Conservation (phyloP, 1,140 invertebrate genomes). For the Musca domestica region DNA sequence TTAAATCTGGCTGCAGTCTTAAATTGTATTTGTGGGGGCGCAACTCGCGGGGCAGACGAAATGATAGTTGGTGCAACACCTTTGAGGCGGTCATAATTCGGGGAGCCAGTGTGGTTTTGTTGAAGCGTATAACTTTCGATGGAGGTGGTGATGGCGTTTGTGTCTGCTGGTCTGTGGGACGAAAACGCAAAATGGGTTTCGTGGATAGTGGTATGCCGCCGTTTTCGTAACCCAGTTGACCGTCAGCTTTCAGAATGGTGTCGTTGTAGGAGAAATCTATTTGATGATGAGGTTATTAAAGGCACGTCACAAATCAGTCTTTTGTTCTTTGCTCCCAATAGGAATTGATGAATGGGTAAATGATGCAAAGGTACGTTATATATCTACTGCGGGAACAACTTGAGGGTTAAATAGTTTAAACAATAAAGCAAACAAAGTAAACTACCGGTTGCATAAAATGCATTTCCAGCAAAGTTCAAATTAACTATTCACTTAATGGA, state of each 20-base stretch:
- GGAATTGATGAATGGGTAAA: too few relatives aligned
- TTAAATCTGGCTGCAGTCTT: conserved; percentile 70
- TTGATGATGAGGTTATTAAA: too few relatives aligned
- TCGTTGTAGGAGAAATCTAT: conserved; percentile 15
- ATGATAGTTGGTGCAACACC: conserved; percentile 46
- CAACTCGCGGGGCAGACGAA: conserved; percentile 66
- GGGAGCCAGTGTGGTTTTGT: conserved; percentile 32
- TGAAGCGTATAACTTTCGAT: conserved; percentile 15
- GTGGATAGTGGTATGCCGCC: conserved; percentile 38
- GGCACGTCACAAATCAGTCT: too few relatives aligned
- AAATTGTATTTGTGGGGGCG: conserved; percentile 74
- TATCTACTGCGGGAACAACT: too few relatives aligned
- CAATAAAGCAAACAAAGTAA: too few relatives aligned
- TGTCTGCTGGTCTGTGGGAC: background rate
- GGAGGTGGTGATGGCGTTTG: conserved; percentile 6
- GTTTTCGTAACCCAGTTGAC: conserved; percentile 27
- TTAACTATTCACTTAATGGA: too few relatives aligned
- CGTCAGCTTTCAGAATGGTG: background rate
- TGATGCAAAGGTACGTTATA: too few relatives aligned
- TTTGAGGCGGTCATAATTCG: conserved; percentile 39
- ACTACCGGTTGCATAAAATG: too few relatives aligned
- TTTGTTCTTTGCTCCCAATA: too few relatives aligned
- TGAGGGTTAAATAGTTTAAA: too few relatives aligned
- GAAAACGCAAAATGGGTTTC: conserved; percentile 41
- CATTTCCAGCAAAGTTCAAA: too few relatives aligned